Percentiles rank a stretch among this genome's conserved stretches.
Evolutionary conservation across 2,113 vertebrate species (phyloP).

Genomic region (Macheiramphus alcinus): DNA sequence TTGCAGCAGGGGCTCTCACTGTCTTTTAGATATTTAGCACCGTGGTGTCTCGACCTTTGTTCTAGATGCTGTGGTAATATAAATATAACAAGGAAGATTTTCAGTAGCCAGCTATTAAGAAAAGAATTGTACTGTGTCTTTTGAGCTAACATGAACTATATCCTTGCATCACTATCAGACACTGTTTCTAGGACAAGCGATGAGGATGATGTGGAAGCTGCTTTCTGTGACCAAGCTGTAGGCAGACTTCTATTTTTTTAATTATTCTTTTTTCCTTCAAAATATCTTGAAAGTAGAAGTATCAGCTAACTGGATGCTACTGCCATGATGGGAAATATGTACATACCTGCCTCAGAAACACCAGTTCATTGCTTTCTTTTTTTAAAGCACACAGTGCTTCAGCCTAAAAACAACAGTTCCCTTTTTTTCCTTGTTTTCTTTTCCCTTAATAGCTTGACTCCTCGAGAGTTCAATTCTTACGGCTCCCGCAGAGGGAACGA

Average conservation of each 20-base stretch:
- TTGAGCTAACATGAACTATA: background rate
- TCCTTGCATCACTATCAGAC: background rate
- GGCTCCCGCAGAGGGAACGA: conserved; percentile 96
- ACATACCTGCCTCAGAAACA: background rate
- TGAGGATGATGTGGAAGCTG: background rate
- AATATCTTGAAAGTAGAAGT: background rate
- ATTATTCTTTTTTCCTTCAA: background rate
- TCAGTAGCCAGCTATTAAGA: background rate
- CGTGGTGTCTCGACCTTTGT: background rate
- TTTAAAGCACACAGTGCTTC: background rate
- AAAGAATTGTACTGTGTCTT: background rate
- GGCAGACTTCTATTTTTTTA: background rate
- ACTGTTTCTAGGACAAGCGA: background rate
- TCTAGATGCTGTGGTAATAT: background rate
- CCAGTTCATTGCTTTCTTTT: background rate
- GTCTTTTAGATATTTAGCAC: background rate
- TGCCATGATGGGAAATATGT: background rate
- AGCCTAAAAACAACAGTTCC: background rate
- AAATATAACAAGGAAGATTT: background rate
- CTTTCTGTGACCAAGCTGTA: background rate
- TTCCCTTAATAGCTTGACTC: conserved; percentile 74
- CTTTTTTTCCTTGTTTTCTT: background rate
- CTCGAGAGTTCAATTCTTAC: conserved; percentile 94
- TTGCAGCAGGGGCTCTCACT: background rate
- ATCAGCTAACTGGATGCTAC: background rate